phyloP scores from a whole-genome alignment of 2,113 vertebrate genomes.

The Tenrec ecaudatus region DNA sequence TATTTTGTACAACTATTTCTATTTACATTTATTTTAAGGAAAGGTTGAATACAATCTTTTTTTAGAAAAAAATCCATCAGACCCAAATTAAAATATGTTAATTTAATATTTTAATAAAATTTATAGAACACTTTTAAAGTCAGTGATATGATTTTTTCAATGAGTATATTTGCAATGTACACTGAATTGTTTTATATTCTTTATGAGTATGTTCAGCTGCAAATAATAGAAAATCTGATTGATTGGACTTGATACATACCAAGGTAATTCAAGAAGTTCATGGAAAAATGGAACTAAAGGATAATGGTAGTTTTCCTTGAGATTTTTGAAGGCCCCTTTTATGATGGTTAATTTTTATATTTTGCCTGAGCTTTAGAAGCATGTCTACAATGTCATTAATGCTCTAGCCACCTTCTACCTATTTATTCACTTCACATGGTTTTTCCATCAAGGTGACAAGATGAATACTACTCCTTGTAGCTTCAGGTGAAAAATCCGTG shows the following conservation, averaged over 20 bases:
- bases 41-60: not conserved
- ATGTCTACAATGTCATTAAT: not conserved
- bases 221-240: not conserved
- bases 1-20: not conserved
- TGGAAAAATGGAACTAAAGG: no score
- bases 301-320: no score
- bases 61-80: no score
- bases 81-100: no score
- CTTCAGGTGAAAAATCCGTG: not conserved
- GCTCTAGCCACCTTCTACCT: not conserved
- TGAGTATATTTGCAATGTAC: not conserved
- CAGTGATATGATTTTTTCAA: not conserved
- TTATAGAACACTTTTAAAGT: not conserved
- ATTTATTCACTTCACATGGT: not conserved
- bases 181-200: not conserved
- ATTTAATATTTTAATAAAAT: not conserved
- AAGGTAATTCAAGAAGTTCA: no score
- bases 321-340: no score
- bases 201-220: not conserved
- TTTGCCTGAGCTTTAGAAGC: not conserved
- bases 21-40: not conserved
- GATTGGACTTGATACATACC: not conserved
- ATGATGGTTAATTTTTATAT: not conserved
- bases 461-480: not conserved
- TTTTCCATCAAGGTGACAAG: slow-evolving; percentile 6